Evolutionary conservation across 2,113 vertebrate genomes (phyloP), one percentile per base, ranked within the genome.

Genomic region (Sceloporus tristichus): DNA sequence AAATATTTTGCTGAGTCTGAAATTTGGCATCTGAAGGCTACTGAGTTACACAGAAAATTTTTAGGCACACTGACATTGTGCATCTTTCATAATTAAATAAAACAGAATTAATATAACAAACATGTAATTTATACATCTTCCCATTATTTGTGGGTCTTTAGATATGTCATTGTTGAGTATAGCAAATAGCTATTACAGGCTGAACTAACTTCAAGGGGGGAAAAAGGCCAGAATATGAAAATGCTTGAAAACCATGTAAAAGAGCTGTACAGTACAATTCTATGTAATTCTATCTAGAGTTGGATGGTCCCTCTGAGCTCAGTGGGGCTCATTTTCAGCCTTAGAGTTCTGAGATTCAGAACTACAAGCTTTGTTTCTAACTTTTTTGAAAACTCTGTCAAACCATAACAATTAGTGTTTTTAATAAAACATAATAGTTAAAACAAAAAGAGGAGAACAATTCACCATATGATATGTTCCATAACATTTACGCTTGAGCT

Each of bases 361-460:
- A 68, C 18, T 34, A 2, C 23, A n/a, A 23, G 7, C 23, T 38
- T 59, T 7, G 1, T 75, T 75, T 75, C 53, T 54, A 1, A 62
- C 27, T n/a, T 59, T 29, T 59, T 56, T 14, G 54, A 59, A 77
- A 23, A 62, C 8, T 29, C 13, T 66, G 9, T 65, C 66, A 48
- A 79, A 68, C 19, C 14, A 65, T 48, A 81, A 70, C 29, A 83
- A 34, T 71, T 9, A 75, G 9, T 3, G 13, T 73, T 85, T 74
- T 78, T 2, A 86, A 38, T 54, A 82, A 70, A 62, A 77, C 9
- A 88, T 88, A 81, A 48, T 59, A 88, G 53, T 79, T 89, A 91
- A 80, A 88, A 92, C 19, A 86, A 13, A 91, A 42, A 90, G 9
- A 85, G 75, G 14, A 91, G 56, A 93, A 54, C 82, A 66, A 91